phyloP scores from a whole-genome alignment of 2,113 vertebrate species.

The Mormyrus lacerda region DNA sequence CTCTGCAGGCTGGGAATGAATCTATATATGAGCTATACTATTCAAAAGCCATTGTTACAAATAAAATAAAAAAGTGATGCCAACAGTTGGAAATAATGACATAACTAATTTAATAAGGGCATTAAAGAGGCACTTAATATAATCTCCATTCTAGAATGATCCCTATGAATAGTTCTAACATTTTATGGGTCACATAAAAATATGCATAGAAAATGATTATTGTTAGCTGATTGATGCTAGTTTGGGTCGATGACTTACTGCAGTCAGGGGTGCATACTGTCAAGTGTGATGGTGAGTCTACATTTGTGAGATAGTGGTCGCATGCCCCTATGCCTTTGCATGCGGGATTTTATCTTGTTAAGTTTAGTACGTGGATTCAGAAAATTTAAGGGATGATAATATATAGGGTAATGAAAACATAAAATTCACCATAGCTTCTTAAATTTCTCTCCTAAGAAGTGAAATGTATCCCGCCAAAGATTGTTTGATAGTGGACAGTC shows the following conservation, averaged over 20 bases:
- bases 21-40: not conserved
- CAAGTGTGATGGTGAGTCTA: not conserved
- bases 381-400: not conserved
- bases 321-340: not conserved
- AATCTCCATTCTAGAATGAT: not conserved
- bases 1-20: not conserved
- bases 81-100: not conserved
- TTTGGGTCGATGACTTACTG: not conserved
- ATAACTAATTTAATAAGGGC: not conserved
- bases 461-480: not conserved
- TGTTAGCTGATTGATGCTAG: not conserved
- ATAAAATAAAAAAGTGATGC: not conserved
- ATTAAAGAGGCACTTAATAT: not conserved
- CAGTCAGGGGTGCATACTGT: not conserved
- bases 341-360: not conserved
- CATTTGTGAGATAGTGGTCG: not conserved
- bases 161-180: not conserved
- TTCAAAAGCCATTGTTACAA: not conserved
- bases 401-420: not conserved
- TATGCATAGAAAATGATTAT: not conserved
- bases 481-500: not conserved
- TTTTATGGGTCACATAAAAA: conserved; percentile 2
- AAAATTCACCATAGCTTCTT: not conserved
- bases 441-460: not conserved
- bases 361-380: not conserved